phyloP scores from a whole-genome alignment of 2,113 vertebrate species.

The Anas platyrhynchos region DNA sequence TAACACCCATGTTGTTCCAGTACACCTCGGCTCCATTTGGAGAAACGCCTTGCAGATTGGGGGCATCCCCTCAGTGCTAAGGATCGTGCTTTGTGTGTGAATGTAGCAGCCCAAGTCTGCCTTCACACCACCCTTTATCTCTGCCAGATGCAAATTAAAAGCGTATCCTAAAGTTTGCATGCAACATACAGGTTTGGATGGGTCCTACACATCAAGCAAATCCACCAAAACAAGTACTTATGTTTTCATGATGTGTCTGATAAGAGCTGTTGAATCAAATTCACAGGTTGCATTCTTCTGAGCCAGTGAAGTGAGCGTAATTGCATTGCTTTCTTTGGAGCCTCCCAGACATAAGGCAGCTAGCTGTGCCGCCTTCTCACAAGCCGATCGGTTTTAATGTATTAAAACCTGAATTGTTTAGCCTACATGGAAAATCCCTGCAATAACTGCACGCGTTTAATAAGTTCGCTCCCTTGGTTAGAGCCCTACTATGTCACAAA shows the following conservation, averaged over 20 bases:
- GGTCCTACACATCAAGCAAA: background rate
- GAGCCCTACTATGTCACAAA: background rate
- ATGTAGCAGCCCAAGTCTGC: background rate
- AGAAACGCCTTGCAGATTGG: background rate
- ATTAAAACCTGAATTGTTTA: background rate
- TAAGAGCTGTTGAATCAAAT: background rate
- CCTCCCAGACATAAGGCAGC: background rate
- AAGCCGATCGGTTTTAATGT: background rate
- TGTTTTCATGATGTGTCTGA: background rate
- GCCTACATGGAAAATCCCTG: background rate
- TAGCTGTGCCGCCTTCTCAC: background rate
- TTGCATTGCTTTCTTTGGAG: background rate
- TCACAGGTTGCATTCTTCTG: background rate
- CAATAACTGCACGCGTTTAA: background rate
- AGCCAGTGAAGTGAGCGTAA: background rate
- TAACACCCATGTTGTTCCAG: background rate
- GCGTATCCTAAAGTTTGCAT: background rate
- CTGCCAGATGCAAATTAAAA: background rate
- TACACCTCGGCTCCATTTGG: background rate
- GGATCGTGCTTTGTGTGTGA: background rate
- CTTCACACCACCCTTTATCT: fast-evolving
- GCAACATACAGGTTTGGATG: background rate
- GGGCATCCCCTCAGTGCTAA: background rate
- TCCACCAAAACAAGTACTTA: background rate
- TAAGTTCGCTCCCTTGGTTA: background rate